These are phyloP conservation scores for Pseudorectes ferrugineus DNA, from an alignment of 2,113 vertebrate species.

Conservation along the genomic window DNA sequence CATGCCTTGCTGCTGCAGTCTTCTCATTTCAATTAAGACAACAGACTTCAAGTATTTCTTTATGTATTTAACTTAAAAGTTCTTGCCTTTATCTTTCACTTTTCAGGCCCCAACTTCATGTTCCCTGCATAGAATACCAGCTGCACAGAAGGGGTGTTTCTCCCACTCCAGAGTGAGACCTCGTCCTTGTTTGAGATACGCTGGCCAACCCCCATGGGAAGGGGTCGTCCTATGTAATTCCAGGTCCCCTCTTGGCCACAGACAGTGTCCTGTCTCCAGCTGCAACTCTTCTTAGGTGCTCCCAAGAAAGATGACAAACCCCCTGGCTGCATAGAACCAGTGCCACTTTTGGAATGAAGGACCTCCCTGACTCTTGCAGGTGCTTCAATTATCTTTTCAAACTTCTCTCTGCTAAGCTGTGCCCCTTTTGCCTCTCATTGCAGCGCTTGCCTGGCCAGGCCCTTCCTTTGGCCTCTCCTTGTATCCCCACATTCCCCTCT, in stretches of 20 bases:
- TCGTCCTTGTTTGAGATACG: background rate
- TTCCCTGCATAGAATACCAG: background rate
- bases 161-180: background rate
- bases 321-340: background rate
- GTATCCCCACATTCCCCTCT: background rate
- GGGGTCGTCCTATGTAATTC: background rate
- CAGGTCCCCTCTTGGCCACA: background rate
- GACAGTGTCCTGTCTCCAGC: background rate
- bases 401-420: background rate
- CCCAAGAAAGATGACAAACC: background rate
- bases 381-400: background rate
- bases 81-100: background rate
- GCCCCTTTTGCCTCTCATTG: background rate
- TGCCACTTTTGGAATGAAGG: background rate
- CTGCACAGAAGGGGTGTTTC: background rate
- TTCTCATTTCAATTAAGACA: background rate
- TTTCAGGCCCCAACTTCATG: background rate
- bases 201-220: background rate
- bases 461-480: background rate
- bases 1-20: background rate
- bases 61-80: background rate
- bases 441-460: background rate
- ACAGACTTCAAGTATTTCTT: background rate
- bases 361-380: background rate
- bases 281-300: background rate